Percentiles rank a stretch among this genome's conserved stretches.
phyloP scores from a whole-genome alignment of 2,113 vertebrate species.

The Excalfactoria chinensis region DNA sequence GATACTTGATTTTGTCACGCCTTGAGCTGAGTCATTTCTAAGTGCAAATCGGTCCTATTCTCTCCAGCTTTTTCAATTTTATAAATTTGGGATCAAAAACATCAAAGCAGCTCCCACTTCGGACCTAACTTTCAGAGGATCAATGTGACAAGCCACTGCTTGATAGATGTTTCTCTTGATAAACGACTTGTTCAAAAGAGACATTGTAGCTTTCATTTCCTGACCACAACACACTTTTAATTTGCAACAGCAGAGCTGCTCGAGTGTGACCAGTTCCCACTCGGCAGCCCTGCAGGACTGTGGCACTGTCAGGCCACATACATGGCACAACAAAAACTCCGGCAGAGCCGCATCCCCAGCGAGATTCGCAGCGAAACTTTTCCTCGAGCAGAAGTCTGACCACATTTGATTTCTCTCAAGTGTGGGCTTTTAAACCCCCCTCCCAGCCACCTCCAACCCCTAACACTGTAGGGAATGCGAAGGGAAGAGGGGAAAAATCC shows the following conservation, averaged over 20 bases:
- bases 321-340: slow-evolving; percentile 75
- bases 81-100: slow-evolving; percentile 84
- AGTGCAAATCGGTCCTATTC: slow-evolving; percentile 66
- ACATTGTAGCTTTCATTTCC: slow-evolving; percentile 90
- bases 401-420: slow-evolving; percentile 51
- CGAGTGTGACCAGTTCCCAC: slow-evolving; percentile 79
- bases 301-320: slow-evolving; percentile 75
- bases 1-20: slow-evolving; percentile 57
- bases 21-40: slow-evolving; percentile 44
- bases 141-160: slow-evolving; percentile 85
- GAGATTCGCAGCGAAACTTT: slow-evolving; percentile 51
- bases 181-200: slow-evolving; percentile 89
- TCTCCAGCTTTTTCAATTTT: slow-evolving; percentile 75
- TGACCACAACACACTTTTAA: slow-evolving; percentile 89
- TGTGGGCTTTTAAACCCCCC: slow-evolving; percentile 43
- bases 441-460: slow-evolving; percentile 41
- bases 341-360: slow-evolving; percentile 51
- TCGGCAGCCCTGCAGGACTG: slow-evolving; percentile 76
- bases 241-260: slow-evolving; percentile 86
- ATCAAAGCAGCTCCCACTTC: slow-evolving; percentile 82
- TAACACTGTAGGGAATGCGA: slow-evolving; percentile 7
- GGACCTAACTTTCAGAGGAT: slow-evolving; percentile 83
- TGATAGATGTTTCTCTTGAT: slow-evolving; percentile 89
- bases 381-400: slow-evolving; percentile 6
- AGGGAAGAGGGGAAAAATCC: neutral